Base-by-base conservation (phyloP, 2,888 invertebrate genomes). In the Anorthoa munda region DNA sequence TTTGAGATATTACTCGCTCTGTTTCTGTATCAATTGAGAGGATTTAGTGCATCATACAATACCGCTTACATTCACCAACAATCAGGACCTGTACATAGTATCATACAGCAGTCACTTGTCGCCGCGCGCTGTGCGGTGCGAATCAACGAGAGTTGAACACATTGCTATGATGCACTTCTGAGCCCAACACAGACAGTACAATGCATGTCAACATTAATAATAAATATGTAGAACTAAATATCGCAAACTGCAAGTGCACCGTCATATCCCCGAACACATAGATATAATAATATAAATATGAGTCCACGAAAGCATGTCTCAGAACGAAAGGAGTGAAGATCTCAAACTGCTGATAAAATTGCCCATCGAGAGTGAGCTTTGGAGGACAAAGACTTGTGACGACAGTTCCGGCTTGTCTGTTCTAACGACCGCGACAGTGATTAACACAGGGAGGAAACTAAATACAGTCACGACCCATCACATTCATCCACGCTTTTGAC, bases 261-360 rank as follows among this genome's bases (percentile, higher is more conserved):
- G 91, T 93, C 95, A 95, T 91, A 84, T 77, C 92, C 93, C 86
- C 84, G 88, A 93, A 95, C 94, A 95, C 94, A 90, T 95, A 95
- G 93, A 89, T 92, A 89, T 92, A 87, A 90, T 88, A 89, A 77
- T 79, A 77, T 79, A 69, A 66, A 78, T 77, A 88, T 92, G 89
- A 92, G 93, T 94, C 96, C 96, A 96, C 92, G 96, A 96, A 96
- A 96, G 96, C 96, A 96, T 96, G 96, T 96, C 96, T 96, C 96
- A 96, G 96, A 96, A 94, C 93, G 89, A 90, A 89, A 71, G 74
- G 93, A 94, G 92, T 94, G 93, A 93, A 93, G 90, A 93, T 89
- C 88, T 89, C 87, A 88, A 90, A 91, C 89, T 90, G 93, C 94
- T 94, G 92, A 93, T 84, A 92, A 86, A 89, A 87, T 89, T 88